Conservation (phyloP, 2,888 invertebrate species). For the Tridacna gigas region DNA sequence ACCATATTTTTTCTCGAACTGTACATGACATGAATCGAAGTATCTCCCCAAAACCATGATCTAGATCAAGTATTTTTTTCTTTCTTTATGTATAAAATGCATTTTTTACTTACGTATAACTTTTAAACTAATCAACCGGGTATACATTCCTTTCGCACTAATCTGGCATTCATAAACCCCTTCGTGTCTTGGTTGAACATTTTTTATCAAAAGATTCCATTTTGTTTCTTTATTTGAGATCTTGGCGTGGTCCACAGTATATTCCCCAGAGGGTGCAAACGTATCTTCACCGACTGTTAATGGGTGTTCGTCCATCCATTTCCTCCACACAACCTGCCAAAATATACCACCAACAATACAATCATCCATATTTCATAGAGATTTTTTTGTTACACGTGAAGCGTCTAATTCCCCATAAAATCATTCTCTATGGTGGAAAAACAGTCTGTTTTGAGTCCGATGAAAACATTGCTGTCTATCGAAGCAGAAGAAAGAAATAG, state of each 20-base stretch:
- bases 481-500: no score
- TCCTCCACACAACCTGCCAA: constrained; percentile 74
- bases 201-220: constrained; percentile 74
- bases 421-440: no score
- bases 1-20: no score
- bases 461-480: no score
- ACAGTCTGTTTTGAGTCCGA: no score
- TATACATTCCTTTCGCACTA: constrained; percentile 66
- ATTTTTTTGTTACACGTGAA: no score
- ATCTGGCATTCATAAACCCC: constrained; percentile 79
- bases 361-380: no score
- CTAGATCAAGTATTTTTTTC: no score
- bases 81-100: no score
- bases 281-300: constrained; percentile 70
- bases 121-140: constrained; percentile 68
- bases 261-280: constrained; percentile 67
- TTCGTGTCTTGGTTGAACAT: constrained; percentile 68
- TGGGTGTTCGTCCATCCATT: constrained; percentile 71
- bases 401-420: no score
- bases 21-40: no score
- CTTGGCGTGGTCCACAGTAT: constrained; percentile 64
- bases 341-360: not conserved
- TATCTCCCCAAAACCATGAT: no score
- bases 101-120: constrained; percentile 66
- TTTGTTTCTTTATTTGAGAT: constrained; percentile 60